These are phyloP conservation scores for Calidris pugnax DNA, from an alignment of 2,113 vertebrate species.

Conservation along the genomic window DNA sequence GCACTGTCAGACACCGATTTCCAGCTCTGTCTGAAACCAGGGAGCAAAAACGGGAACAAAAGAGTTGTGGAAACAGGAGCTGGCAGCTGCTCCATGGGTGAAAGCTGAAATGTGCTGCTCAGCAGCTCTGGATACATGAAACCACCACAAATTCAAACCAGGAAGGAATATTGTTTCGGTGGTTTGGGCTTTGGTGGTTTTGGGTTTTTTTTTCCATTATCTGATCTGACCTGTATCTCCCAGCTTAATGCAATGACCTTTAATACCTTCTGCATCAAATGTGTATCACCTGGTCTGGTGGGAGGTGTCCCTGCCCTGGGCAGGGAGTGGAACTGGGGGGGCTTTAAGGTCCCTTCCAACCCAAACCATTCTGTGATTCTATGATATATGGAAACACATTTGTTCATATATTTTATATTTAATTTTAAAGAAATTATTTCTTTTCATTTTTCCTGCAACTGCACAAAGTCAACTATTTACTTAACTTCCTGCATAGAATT, in stretches of 20 bases:
- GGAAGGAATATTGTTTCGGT: background rate
- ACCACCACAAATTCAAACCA: background rate
- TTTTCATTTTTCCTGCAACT: background rate
- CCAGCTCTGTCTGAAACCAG: background rate
- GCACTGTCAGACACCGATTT: fast-evolving
- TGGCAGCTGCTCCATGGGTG: background rate
- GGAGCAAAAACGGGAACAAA: background rate
- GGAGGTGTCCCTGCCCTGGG: no score
- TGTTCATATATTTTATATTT: background rate
- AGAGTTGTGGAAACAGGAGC: background rate
- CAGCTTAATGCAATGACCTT: background rate
- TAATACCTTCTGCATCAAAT: background rate
- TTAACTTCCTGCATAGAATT: background rate
- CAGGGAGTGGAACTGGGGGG: no score
- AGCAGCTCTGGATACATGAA: background rate
- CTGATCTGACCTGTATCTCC: background rate
- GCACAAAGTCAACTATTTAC: background rate
- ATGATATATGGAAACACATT: background rate
- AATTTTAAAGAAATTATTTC: background rate
- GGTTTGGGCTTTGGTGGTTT: no score
- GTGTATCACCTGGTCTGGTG: no score
- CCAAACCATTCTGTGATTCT: no score
- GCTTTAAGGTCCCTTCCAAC: no score
- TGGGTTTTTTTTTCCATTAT: background rate
- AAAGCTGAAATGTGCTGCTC: fast-evolving